Evolutionary conservation across 2,113 vertebrate species (phyloP).

Genomic region (Arothron firmamentum): DNA sequence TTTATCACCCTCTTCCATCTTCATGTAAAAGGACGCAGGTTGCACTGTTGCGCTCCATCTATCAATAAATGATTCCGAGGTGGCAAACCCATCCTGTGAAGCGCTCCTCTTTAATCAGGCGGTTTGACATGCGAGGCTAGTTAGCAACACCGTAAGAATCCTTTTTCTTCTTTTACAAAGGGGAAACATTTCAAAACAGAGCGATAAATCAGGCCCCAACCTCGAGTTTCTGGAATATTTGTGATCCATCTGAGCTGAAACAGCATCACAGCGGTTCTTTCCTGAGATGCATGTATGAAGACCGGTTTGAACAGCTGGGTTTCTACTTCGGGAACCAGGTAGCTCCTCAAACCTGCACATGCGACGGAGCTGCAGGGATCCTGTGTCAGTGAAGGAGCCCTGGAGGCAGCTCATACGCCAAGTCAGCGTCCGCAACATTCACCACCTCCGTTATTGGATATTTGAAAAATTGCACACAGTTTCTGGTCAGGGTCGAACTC

Average conservation of each 20-base stretch:
- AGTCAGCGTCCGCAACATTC: slow-evolving; percentile 56
- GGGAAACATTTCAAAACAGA: not conserved
- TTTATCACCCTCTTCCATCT: slow-evolving; percentile 68
- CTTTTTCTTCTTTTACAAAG: slow-evolving; percentile 42
- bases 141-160: slow-evolving; percentile 25
- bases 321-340: slow-evolving; percentile 47
- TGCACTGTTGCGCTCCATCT: slow-evolving; percentile 68
- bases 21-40: slow-evolving; percentile 62
- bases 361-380: slow-evolving; percentile 31
- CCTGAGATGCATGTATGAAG: slow-evolving; percentile 23
- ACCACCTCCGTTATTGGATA: slow-evolving; percentile 62
- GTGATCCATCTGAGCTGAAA: slow-evolving; percentile 16
- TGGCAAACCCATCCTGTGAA: slow-evolving; percentile 67
- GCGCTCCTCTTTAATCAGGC: slow-evolving; percentile 66
- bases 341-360: slow-evolving; percentile 44
- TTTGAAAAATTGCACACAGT: slow-evolving; percentile 48
- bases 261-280: slow-evolving; percentile 20
- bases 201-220: too few relatives aligned
- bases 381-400: slow-evolving; percentile 51
- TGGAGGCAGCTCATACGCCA: slow-evolving; percentile 57
- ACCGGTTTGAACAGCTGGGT: slow-evolving; percentile 59
- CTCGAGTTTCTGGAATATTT: not conserved
- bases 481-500: slow-evolving; percentile 48
- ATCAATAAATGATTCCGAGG: slow-evolving; percentile 55
- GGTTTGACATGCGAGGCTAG: slow-evolving; percentile 20